Evolutionary conservation across 2,888 invertebrate species (phyloP).

Genomic region (Imbricaverruca yamaguchii): DNA sequence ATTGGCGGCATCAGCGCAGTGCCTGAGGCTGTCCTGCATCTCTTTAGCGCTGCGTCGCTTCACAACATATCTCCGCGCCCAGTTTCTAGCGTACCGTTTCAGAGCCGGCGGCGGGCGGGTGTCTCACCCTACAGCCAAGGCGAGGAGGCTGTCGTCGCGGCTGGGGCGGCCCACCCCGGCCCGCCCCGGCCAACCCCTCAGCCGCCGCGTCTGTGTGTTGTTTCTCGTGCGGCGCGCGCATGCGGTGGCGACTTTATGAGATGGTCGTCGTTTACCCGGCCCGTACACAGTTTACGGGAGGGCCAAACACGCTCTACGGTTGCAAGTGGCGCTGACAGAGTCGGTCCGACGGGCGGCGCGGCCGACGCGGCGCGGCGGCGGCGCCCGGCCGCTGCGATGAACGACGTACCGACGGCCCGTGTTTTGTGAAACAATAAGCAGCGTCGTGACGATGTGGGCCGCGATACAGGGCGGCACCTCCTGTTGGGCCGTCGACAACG

Average conservation of each 20-base stretch:
- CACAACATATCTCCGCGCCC: too few species aligned
- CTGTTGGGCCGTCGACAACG: neutral
- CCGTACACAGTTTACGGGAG: slow-evolving; percentile 5
- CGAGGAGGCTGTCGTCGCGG: too few species aligned
- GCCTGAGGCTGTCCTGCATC: too few species aligned
- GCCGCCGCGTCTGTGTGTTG: too few species aligned
- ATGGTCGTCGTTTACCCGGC: neutral
- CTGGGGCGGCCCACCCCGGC: too few species aligned
- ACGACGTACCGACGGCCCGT: neutral
- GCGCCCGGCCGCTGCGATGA: neutral
- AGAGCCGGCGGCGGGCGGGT: too few species aligned
- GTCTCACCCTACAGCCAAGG: too few species aligned
- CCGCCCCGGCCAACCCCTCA: too few species aligned
- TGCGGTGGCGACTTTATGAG: slow-evolving; percentile 11
- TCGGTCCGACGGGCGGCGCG: neutral
- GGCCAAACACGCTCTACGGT: neutral
- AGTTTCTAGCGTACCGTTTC: too few species aligned
- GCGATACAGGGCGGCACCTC: neutral
- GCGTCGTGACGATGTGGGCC: neutral
- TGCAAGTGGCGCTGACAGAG: slow-evolving; percentile 18
- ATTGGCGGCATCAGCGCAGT: too few species aligned
- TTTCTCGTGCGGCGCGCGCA: too few species aligned
- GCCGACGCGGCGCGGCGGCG: neutral
- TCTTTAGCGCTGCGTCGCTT: too few species aligned
- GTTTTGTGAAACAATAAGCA: slow-evolving; percentile 21